A percentile compares a stretch with the other conserved stretches of the same genome.
Conservation (phyloP, 2,797 vertebrate genomes). For the Cossypha caffra region DNA sequence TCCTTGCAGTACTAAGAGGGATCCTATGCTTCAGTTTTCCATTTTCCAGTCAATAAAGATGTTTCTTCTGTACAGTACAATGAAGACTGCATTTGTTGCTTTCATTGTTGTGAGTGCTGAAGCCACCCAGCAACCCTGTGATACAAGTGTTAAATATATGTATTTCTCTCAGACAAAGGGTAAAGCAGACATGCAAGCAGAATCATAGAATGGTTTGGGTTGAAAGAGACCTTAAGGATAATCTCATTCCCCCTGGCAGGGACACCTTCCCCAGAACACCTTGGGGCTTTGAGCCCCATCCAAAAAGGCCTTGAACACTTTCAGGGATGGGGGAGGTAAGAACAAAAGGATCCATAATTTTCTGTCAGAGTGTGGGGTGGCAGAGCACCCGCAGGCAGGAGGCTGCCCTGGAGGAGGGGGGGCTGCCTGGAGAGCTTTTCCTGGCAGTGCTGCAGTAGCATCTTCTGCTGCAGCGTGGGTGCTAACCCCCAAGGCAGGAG, state of each 20-base stretch:
- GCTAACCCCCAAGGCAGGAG: not conserved
- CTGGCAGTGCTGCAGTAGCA: fast-evolving
- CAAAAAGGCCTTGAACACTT: not conserved
- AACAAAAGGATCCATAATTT: not conserved
- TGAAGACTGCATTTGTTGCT: not conserved
- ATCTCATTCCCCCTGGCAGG: not conserved
- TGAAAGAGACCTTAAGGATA: not conserved
- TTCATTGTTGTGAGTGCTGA: not conserved
- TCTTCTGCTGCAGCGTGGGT: fast-evolving
- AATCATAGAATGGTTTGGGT: not conserved
- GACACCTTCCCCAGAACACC: not conserved
- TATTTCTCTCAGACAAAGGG: not conserved
- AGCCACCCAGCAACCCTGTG: fast-evolving
- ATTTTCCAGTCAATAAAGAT: not conserved
- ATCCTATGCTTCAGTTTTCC: not conserved
- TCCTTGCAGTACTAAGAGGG: not conserved
- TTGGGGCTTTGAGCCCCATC: not conserved
- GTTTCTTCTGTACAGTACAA: not conserved
- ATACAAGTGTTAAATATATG: not conserved
- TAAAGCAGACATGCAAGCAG: not conserved
- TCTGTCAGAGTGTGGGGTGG: not conserved
- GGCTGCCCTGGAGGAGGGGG: not conserved
- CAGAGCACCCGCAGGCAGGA: not conserved
- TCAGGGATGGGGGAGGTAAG: not conserved
- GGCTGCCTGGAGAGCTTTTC: not conserved